Conservation (phyloP, 2,888 invertebrate genomes). For the Cantharis rustica region DNA sequence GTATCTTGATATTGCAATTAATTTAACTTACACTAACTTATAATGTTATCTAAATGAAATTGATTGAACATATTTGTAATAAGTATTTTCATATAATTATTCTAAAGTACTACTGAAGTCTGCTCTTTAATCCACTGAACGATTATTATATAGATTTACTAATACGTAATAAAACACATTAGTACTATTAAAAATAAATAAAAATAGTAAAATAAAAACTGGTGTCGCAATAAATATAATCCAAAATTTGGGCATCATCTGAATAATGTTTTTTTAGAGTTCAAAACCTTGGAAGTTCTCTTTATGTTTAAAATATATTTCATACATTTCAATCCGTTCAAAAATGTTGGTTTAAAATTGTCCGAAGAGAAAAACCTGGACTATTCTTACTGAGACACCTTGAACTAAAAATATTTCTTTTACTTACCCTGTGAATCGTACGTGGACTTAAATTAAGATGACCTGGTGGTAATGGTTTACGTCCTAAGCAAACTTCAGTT, state of each 20-base stretch:
- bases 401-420: background rate
- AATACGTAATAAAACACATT: too few relatives aligned
- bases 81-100: too few relatives aligned
- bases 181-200: background rate
- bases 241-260: background rate
- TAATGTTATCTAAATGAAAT: background rate
- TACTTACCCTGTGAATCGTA: conserved; percentile 75
- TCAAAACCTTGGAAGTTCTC: too few relatives aligned
- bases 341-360: too few relatives aligned
- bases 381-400: background rate
- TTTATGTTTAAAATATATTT: too few relatives aligned
- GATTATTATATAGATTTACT: too few relatives aligned
- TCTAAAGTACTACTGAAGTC: too few relatives aligned
- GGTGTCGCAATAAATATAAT: background rate
- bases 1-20: background rate
- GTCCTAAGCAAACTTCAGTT: conserved; percentile 76
- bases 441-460: conserved; percentile 78
- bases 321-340: too few relatives aligned
- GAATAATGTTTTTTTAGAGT: too few relatives aligned
- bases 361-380: background rate
- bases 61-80: background rate
- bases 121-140: too few relatives aligned
- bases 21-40: background rate
- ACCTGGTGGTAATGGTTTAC: conserved; percentile 72
- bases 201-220: background rate